These are phyloP conservation scores for Machimus atricapillus DNA, from an alignment of 2,888 invertebrate species.

Conservation along the genomic window DNA sequence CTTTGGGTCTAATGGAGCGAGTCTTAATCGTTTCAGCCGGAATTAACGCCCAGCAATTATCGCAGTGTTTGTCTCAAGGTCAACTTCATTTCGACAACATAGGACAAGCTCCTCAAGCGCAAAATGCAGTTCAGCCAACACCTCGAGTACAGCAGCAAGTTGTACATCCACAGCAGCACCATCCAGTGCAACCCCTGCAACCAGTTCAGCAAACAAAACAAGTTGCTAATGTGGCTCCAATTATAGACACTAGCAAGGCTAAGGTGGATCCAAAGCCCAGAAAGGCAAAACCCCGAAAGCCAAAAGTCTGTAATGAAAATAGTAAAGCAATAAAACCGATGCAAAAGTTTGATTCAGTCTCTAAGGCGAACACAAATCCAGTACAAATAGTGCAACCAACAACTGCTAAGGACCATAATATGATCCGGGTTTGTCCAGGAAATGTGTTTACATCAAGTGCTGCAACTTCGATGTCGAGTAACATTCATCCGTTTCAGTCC, in stretches of 20 bases:
- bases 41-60: conserved; percentile 62
- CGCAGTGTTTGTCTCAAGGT: conserved; percentile 60
- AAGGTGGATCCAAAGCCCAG: conserved; percentile 49
- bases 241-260: conserved; percentile 61
- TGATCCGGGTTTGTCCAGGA: not conserved
- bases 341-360: conserved; percentile 59
- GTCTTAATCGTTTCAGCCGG: conserved; percentile 61
- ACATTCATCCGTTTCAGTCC: conserved; percentile 51
- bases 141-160: conserved; percentile 56
- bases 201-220: conserved; percentile 55
- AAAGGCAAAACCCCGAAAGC: conserved; percentile 52
- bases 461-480: conserved; percentile 51
- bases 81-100: conserved; percentile 63
- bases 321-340: conserved; percentile 60
- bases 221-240: conserved; percentile 61
- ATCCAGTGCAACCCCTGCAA: conserved; percentile 49
- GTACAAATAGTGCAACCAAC: conserved; percentile 61
- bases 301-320: conserved; percentile 46
- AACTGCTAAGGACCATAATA: conserved; percentile 47
- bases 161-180: conserved; percentile 56
- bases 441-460: not conserved
- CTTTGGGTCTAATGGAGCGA: conserved; percentile 60
- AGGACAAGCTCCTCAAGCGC: conserved; percentile 51
- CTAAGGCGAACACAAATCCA: conserved; percentile 59
- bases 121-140: conserved; percentile 51